These are phyloP conservation scores for Phoxinus phoxinus DNA, from an alignment of 2,113 vertebrate genomes.

Conservation along the genomic window DNA sequence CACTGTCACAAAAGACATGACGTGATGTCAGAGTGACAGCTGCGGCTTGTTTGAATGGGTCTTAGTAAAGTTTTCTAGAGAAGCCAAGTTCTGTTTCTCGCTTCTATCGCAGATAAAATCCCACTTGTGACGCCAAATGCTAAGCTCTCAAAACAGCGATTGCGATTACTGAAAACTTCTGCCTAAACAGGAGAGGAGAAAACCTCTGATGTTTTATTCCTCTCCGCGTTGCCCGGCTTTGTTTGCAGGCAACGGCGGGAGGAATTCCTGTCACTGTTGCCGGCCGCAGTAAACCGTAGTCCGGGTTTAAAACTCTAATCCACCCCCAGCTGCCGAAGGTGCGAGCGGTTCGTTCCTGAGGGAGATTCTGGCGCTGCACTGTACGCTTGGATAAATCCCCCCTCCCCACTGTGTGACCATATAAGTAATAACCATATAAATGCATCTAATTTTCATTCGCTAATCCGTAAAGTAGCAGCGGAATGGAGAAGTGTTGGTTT, in stretches of 20 bases:
- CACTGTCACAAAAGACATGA: conserved; percentile 64
- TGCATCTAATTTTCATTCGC: conserved; percentile 77
- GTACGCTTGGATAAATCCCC: conserved; percentile 47
- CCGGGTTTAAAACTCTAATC: conserved; percentile 56
- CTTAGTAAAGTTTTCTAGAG: conserved; percentile 28
- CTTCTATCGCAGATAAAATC: conserved; percentile 49
- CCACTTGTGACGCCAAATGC: conserved; percentile 40
- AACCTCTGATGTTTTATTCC: neutral
- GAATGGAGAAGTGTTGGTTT: conserved; percentile 65
- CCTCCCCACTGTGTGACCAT: conserved; percentile 54
- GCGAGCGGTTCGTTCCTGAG: conserved; percentile 44
- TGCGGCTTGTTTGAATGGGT: conserved; percentile 49
- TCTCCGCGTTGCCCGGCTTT: conserved; percentile 12
- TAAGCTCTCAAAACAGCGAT: conserved; percentile 41
- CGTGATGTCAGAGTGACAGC: conserved; percentile 68
- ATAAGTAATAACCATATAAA: conserved; percentile 78
- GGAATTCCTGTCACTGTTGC: conserved; percentile 38
- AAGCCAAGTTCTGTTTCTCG: neutral
- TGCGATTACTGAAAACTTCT: conserved; percentile 34
- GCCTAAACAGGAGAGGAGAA: neutral
- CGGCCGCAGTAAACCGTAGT: conserved; percentile 34
- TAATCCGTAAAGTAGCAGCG: conserved; percentile 76
- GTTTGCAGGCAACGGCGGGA: conserved; percentile 13
- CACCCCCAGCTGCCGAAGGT: conserved; percentile 44
- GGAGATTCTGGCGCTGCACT: conserved; percentile 37